Base-by-base conservation (phyloP, 2,113 vertebrate genomes). In the Pyrgilauda ruficollis region DNA sequence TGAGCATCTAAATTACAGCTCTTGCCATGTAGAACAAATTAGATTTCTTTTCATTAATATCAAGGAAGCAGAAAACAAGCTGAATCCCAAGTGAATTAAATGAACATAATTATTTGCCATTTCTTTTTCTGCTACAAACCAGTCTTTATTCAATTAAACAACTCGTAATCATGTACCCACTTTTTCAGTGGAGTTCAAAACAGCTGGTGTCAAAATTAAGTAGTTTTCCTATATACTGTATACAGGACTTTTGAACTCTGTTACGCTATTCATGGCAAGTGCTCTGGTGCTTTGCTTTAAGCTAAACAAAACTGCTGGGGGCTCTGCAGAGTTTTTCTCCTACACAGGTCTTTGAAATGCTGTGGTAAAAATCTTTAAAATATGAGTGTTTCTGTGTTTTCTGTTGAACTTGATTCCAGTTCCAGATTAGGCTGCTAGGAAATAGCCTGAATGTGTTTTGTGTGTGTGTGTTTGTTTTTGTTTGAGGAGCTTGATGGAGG, bases 11-110 rank as follows among this genome's bases (percentile, higher is more conserved):
- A 98, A 98, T 97, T 98, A 96, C 96, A 94, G 96, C 90, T 95
- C 96, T 97, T 96, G 80, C 91, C 97, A 96, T 96, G 96, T 97
- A 98, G 97, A 98, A 98, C 97, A 98, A 98, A 98, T 98, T 97
- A 92, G 92, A 97, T 98, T 97, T 97, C 96, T 98, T 98, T 97
- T 97, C 97, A 97, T 97, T 98, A 97, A 97, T 97, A 97, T 94
- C 95, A 97, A 97, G 95, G 96, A 98, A 97, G 97, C 96, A 98
- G 97, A 97, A 98, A 98, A 97, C 94, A 97, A 98, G 94, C 89
- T 90, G 66, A 49, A 93, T 96, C 96, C 74, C 92, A 79, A 95
- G 89, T 83, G 96, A 96, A 78, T 90, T 68, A 90, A 94, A 96
- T 77, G 88, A 97, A 97, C 75, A 62, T 86, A 92, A 96, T 97